phyloP scores from a whole-genome alignment of 2,888 invertebrate genomes.

The Aphodius sticticus region DNA sequence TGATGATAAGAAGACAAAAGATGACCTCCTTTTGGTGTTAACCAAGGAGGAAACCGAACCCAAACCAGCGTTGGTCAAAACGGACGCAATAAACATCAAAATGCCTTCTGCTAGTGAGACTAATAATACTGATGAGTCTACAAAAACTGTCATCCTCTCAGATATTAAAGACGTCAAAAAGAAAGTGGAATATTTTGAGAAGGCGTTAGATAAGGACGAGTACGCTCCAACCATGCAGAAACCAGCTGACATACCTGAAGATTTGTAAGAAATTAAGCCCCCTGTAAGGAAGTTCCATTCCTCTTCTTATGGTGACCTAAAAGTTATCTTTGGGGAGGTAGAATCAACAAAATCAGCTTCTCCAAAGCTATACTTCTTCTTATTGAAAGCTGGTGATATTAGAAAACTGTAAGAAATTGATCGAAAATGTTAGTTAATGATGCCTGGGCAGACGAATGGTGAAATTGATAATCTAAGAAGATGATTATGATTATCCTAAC shows the following conservation, averaged over 20 bases:
- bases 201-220: constrained; percentile 64
- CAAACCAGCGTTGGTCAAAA: constrained; percentile 53
- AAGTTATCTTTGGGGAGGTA: constrained; percentile 83
- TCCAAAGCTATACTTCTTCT: constrained; percentile 67
- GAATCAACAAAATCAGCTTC: constrained; percentile 64
- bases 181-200: constrained; percentile 84
- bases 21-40: constrained; percentile 60
- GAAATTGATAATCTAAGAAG: constrained; percentile 70
- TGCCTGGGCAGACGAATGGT: constrained; percentile 60
- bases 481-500: constrained; percentile 66
- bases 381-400: constrained; percentile 81
- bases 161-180: constrained; percentile 70
- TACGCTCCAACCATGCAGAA: constrained; percentile 58
- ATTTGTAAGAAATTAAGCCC: constrained; percentile 29
- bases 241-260: constrained; percentile 58
- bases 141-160: constrained; percentile 71
- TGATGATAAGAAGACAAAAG: constrained; percentile 50
- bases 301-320: constrained; percentile 76
- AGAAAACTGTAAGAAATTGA: constrained; percentile 76
- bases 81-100: constrained; percentile 51
- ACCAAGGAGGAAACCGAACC: constrained; percentile 62
- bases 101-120: constrained; percentile 69
- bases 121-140: constrained; percentile 78
- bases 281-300: not conserved
- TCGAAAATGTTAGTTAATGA: constrained; percentile 62